Evolutionary conservation across 2,888 invertebrate genomes (phyloP), one percentile per base, ranked within the genome.

Genomic region (Hypomecis atomaria): DNA sequence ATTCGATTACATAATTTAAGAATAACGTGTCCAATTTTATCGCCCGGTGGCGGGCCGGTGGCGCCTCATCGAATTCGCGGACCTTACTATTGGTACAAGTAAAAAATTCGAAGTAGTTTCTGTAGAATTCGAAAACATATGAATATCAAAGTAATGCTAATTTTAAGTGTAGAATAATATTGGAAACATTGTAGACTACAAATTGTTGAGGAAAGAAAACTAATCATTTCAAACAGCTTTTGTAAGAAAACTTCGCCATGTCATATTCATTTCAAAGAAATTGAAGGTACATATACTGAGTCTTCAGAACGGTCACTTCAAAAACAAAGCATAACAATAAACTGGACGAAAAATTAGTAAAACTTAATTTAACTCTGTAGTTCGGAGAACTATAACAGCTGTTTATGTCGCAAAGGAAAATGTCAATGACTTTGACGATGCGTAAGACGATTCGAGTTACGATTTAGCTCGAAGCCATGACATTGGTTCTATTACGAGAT

Each of bases 1-100:
- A 88, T 86, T 83, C 82, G 82, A 87, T 90, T 88, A 88, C 84
- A 87, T 89, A 89, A 90, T 84, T 85, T 83, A 86, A 83, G 78
- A 76, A 80, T 74, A 77, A 73, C 74, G 77, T 77, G 77, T 71
- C 75, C 69, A 77, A 74, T 74, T 78, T 78, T 72, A 76, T 75
- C 75, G 75, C 75, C 61, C 74, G 71, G 72, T 73, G 67, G 72
- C 69, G 66, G 69, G 70, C 78, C 79, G 86, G 83, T 87, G 89
- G 85, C 88, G 89, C 88, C 88, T 81, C 66, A 59, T 59, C 71
- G 67, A 69, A 78, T 71, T 75, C 69, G 72, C 57, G 44, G 63
- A 38, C 72, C 76, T 74, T 79, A 82, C 82, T 68, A 79, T 11
- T 59, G 53, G 72, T 69, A 13, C 8, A 43, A 8, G 38, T 11